Conservation (phyloP, 2,113 vertebrate genomes). For the Diphyllodes magnificus region DNA sequence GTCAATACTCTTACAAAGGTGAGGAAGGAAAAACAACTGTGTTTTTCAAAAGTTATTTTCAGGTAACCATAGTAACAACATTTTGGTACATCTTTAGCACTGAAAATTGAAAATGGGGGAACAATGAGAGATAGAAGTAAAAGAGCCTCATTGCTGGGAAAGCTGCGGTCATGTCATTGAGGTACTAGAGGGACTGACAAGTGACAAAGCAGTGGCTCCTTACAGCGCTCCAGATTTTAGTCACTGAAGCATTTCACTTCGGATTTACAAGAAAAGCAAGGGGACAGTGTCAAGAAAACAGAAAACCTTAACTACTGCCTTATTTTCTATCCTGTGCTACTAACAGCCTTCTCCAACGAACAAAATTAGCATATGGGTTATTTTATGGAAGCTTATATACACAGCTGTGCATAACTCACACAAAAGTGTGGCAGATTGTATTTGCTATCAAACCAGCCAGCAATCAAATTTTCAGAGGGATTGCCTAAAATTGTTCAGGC, state of each 20-base stretch:
- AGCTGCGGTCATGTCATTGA: not conserved
- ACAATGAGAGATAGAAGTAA: not conserved
- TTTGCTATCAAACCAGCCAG: conserved; percentile 21
- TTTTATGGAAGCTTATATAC: not conserved
- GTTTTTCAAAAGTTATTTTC: not conserved
- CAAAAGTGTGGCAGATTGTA: not conserved
- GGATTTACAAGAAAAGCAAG: not conserved
- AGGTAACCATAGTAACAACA: not conserved
- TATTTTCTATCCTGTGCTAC: not conserved
- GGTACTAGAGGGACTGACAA: not conserved
- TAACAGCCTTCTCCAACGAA: not conserved
- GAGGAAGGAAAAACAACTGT: not conserved
- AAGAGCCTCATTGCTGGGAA: not conserved
- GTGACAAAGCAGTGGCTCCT: not conserved
- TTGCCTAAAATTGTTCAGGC: not conserved
- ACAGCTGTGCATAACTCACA: not conserved
- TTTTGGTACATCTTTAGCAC: not conserved
- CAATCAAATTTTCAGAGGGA: conserved; percentile 6
- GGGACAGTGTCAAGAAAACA: not conserved
- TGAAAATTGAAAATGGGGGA: not conserved
- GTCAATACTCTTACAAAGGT: not conserved
- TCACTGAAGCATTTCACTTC: not conserved
- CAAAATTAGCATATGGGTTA: not conserved
- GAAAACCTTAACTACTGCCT: not conserved
- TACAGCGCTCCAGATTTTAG: not conserved